Conservation (phyloP, 2,113 vertebrate genomes). For the Leucoraja erinaceus region DNA sequence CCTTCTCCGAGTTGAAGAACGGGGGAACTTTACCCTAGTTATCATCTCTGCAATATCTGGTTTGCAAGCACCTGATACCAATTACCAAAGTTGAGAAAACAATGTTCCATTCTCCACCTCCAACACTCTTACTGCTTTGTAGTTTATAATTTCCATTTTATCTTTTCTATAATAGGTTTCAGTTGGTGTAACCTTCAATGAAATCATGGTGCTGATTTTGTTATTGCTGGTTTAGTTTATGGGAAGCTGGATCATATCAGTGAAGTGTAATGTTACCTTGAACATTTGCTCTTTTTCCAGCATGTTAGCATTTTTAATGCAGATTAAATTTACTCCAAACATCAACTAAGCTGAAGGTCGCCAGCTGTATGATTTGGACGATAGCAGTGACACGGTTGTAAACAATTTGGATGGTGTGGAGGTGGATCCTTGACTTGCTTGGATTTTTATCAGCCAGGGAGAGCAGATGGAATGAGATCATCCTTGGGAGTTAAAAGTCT, state of each 20-base stretch:
- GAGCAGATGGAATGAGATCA: constrained; percentile 23
- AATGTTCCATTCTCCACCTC: background rate
- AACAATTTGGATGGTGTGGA: background rate
- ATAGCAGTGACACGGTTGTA: background rate
- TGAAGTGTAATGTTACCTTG: background rate
- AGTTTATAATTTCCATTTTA: background rate
- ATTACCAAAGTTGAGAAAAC: background rate
- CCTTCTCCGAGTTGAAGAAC: background rate
- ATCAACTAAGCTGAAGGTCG: constrained; percentile 1
- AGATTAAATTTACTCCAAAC: constrained; percentile 17
- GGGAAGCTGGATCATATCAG: constrained; percentile 9
- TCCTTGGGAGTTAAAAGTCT: background rate
- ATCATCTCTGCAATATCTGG: background rate
- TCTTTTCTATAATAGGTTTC: background rate
- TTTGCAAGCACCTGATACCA: background rate
- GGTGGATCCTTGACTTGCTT: constrained; percentile 14
- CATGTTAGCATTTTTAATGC: constrained; percentile 16
- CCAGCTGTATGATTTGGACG: background rate
- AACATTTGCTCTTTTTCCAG: background rate
- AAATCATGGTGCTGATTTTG: background rate
- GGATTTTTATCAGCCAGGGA: constrained; percentile 21
- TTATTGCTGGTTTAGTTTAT: background rate
- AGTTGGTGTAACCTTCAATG: background rate
- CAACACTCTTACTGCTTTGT: background rate
- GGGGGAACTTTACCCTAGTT: background rate